These are phyloP conservation scores for Drosophila pachea DNA, from an alignment of 1,140 invertebrate genomes.

Conservation along the genomic window DNA sequence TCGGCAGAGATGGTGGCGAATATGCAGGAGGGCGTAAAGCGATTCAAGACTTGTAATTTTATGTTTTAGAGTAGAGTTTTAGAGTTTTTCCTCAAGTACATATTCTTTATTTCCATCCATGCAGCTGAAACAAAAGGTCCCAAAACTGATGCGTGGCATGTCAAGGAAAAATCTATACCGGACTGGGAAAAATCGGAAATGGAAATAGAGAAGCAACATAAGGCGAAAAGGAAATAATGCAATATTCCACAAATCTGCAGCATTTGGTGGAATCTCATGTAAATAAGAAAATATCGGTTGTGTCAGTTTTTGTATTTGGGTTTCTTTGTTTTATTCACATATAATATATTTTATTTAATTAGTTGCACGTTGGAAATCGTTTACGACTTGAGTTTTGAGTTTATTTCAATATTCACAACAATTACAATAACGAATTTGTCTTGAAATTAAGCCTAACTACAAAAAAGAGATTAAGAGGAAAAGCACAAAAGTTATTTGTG, in stretches of 20 bases:
- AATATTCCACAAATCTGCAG: conserved; percentile 10
- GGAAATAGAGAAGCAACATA: conserved; percentile 42
- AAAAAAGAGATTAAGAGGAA: conserved; percentile 69
- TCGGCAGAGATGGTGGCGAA: conserved; percentile 82
- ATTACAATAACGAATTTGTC: conserved; percentile 76
- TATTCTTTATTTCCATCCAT: not conserved
- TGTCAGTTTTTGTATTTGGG: conserved; percentile 23
- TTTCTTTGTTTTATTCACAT: conserved; percentile 59
- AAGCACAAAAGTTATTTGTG: conserved; percentile 59
- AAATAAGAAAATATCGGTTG: conserved; percentile 23
- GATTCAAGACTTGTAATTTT: conserved; percentile 81
- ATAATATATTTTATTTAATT: conserved; percentile 67
- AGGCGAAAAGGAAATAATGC: conserved; percentile 10
- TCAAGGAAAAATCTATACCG: conserved; percentile 80
- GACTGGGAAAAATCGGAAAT: conserved; percentile 81
- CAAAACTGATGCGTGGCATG: conserved; percentile 84
- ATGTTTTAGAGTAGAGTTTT: not conserved
- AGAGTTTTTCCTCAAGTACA: not conserved
- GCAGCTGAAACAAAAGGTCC: conserved; percentile 86
- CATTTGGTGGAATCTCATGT: conserved; percentile 27
- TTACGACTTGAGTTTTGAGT: conserved; percentile 61
- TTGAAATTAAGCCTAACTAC: conserved; percentile 76
- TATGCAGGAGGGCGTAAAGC: conserved; percentile 85
- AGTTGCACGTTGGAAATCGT: conserved; percentile 60
- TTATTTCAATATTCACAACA: conserved; percentile 75